Base-by-base conservation (phyloP, 1,140 invertebrate species). In the Drosophila quadrilineata region DNA sequence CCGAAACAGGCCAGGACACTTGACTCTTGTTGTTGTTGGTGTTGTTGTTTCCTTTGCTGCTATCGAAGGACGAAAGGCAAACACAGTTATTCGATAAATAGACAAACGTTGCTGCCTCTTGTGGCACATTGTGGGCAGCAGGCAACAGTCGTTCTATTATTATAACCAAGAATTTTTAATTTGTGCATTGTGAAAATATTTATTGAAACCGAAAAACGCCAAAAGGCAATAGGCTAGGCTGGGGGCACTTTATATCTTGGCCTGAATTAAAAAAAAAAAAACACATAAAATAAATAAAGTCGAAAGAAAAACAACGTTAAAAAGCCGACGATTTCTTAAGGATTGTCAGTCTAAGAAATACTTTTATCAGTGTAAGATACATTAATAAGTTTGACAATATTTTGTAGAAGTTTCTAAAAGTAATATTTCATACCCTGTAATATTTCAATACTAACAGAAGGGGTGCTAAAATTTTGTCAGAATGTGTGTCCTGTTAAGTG, bases 111-210 rank as follows among this genome's bases (percentile, higher is more conserved):
- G 29, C 33, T 8, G 49, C 8, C 12, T 19, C 45, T n/a, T n/a
- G 31, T 58, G 48, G 33, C 22, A 26, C 33, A 65, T 49, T 79
- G 71, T 65, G 68, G 68, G 29, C 35, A 22, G 33, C 6, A 9
- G 31, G 45, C 57, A 29, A 36, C n/a, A n/a, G n/a, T n/a, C 29
- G 48, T 56, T 75, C 68, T 76, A 82, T 84, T 82, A 71, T 84
- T 70, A 59, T 74, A 66, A 58, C 60, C 16, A 85, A 69, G 79
- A 85, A 84, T 84, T 84, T 84, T 84, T 84, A 84, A 84, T 84
- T 85, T 84, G 74, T 84, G 72, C 79, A 85, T 84, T 84, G 79
- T 64, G 49, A 79, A 84, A 84, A 84, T 84, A 84, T 84, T 84
- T 84, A 84, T 84, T 85, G 79, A 84, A 85, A 85, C 79, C 79